These are phyloP conservation scores for Pristionchus entomophagus DNA, from an alignment of 2,888 invertebrate genomes.

Conservation along the genomic window DNA sequence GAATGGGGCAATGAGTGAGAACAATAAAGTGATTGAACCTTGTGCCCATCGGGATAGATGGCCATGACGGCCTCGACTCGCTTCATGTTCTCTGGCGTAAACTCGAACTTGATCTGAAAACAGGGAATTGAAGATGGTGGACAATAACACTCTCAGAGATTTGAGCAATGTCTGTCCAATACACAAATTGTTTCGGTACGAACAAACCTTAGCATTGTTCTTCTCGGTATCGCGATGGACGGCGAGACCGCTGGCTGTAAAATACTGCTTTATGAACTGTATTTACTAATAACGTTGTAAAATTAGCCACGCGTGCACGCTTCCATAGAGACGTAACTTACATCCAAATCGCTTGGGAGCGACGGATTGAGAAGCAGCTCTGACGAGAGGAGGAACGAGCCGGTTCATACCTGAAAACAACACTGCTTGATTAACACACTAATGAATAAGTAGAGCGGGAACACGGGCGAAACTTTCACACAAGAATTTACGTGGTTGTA, in stretches of 20 bases:
- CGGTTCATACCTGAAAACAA: conserved; percentile 44
- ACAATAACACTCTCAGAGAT: too few relatives aligned
- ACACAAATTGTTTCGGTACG: too few relatives aligned
- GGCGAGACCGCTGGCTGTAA: conserved; percentile 64
- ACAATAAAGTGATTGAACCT: conserved; percentile 52
- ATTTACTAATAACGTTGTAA: background rate
- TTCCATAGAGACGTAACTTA: background rate
- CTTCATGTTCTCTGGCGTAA: conserved; percentile 72
- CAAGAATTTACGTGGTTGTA: too few relatives aligned
- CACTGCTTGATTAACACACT: background rate
- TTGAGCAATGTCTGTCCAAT: too few relatives aligned
- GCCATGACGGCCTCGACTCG: conserved; percentile 67
- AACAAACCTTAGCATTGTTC: conserved; percentile 69
- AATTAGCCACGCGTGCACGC: background rate
- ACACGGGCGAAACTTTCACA: too few relatives aligned
- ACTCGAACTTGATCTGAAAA: conserved; percentile 66
- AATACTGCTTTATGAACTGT: background rate
- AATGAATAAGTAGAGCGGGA: too few relatives aligned
- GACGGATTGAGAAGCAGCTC: conserved; percentile 39
- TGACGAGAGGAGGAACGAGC: conserved; percentile 38
- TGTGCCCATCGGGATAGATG: conserved; percentile 75
- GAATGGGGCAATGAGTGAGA: background rate
- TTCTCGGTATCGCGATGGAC: conserved; percentile 74
- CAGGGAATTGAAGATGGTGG: background rate
- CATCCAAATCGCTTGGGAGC: conserved; percentile 38